Percentiles rank a stretch among this genome's conserved stretches.
These are phyloP conservation scores for Eurypyga helias DNA, from an alignment of 2,113 vertebrate genomes.

Conservation along the genomic window DNA sequence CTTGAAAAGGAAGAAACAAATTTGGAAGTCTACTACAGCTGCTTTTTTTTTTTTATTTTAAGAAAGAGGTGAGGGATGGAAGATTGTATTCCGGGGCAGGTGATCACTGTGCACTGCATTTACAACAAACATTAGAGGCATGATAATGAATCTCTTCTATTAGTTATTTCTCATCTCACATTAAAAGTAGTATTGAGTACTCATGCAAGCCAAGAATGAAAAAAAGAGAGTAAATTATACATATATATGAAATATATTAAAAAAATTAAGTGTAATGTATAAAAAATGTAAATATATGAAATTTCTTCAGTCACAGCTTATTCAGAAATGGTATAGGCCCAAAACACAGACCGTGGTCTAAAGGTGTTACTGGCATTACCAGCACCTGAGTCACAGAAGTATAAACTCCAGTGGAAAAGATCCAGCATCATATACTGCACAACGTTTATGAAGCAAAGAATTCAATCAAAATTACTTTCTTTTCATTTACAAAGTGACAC, in stretches of 20 bases:
- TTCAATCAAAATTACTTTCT: neutral
- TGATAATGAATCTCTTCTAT: neutral
- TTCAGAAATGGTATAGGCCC: neutral
- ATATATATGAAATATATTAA: neutral
- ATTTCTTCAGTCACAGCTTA: neutral
- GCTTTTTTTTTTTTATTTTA: neutral
- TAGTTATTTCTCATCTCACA: neutral
- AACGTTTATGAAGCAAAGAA: neutral
- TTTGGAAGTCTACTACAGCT: neutral
- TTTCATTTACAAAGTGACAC: neutral
- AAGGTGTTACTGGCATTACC: neutral
- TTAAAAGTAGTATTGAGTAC: neutral
- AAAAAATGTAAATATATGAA: neutral
- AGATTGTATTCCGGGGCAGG: neutral
- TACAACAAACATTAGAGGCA: neutral
- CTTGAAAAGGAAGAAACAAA: neutral
- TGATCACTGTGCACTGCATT: neutral
- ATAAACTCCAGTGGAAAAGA: neutral
- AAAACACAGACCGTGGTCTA: neutral
- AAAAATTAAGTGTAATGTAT: neutral
- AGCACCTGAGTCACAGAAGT: neutral
- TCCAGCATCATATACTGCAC: neutral
- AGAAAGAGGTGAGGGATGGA: neutral
- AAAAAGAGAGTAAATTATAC: neutral
- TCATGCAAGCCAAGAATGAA: neutral